These are phyloP conservation scores for Ariolimax columbianus DNA, from an alignment of 2,888 invertebrate species.

Conservation along the genomic window DNA sequence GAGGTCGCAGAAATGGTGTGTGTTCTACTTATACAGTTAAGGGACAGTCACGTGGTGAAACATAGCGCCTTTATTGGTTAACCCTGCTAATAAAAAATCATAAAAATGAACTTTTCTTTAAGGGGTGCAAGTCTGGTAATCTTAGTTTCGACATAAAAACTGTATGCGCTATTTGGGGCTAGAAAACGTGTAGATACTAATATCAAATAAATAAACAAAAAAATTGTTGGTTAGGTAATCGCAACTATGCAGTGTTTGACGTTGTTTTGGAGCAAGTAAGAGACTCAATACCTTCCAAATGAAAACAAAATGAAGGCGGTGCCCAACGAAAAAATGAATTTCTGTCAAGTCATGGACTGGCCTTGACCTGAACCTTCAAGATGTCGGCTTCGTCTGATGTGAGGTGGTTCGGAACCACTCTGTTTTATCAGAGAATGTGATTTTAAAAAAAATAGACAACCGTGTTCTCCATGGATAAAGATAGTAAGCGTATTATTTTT, in stretches of 20 bases:
- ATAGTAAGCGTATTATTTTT: too few relatives aligned
- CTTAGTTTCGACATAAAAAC: not conserved
- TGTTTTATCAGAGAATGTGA: too few relatives aligned
- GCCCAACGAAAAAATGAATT: constrained; percentile 65
- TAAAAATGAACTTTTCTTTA: not conserved
- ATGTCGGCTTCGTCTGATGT: too few relatives aligned
- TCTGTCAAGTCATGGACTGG: not conserved
- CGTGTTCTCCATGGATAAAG: not conserved
- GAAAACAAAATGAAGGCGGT: constrained; percentile 6
- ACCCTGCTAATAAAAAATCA: not conserved
- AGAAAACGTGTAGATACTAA: not conserved
- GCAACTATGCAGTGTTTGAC: not conserved
- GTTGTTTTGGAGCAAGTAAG: not conserved
- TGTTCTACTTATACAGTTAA: not conserved
- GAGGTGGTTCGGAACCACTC: too few relatives aligned
- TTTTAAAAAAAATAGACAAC: too few relatives aligned
- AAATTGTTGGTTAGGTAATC: not conserved
- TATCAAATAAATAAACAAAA: not conserved
- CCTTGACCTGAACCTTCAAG: not conserved
- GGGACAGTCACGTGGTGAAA: not conserved
- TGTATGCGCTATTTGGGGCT: not conserved
- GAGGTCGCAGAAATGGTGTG: not conserved
- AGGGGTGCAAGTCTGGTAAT: not conserved
- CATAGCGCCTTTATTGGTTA: not conserved
- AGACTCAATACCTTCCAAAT: not conserved